phyloP scores from a whole-genome alignment of 2,113 vertebrate species.

The Ailurus styani region DNA sequence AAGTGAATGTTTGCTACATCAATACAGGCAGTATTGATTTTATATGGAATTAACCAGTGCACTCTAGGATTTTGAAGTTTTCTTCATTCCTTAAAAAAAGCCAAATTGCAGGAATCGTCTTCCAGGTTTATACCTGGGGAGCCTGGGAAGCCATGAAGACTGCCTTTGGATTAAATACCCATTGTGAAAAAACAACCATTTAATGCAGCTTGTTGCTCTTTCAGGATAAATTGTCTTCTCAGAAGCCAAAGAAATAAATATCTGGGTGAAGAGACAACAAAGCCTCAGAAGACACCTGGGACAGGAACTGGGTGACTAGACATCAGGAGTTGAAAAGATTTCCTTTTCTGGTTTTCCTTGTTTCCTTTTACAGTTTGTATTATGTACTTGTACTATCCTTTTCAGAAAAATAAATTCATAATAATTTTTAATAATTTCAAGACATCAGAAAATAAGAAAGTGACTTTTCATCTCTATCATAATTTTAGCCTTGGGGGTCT shows the following conservation, averaged over 20 bases:
- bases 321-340: not conserved
- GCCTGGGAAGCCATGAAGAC: not conserved
- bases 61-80: not conserved
- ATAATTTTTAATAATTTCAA: not conserved
- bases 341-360: not conserved
- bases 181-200: not conserved
- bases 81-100: not conserved
- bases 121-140: not conserved
- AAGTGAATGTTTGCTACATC: not conserved
- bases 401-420: not conserved
- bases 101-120: not conserved
- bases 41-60: not conserved
- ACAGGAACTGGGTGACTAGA: not conserved
- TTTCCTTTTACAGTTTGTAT: not conserved
- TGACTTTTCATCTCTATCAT: not conserved
- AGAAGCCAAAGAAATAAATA: not conserved
- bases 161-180: not conserved
- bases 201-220: not conserved
- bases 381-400: accelerated
- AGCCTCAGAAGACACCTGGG: not conserved
- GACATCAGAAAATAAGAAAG: not conserved
- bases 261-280: not conserved
- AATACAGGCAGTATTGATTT: not conserved
- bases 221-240: not conserved
- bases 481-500: not conserved